Evolutionary conservation across 1,140 invertebrate species (phyloP).

Genomic region (Drosophila repletoides): DNA sequence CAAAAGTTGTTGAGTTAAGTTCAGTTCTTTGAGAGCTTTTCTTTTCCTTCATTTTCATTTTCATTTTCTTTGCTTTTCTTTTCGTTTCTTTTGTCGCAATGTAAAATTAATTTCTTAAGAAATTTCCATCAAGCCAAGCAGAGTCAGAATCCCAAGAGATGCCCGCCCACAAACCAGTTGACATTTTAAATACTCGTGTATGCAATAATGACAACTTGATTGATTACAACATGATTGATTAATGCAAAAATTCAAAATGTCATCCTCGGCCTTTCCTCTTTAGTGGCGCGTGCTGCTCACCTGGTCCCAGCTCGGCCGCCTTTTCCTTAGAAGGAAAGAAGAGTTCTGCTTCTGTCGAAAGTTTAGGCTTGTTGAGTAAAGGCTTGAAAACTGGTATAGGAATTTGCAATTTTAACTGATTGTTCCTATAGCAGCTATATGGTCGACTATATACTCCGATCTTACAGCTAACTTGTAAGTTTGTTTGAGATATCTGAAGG

Average conservation of each 20-base stretch:
- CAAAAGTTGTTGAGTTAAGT: constrained; percentile 8
- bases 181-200: constrained; percentile 42
- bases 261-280: not conserved
- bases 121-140: constrained; percentile 3
- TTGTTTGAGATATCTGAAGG: too few species aligned
- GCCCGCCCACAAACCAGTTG: constrained; percentile 18
- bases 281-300: too few species aligned
- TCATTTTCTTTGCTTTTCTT: not conserved
- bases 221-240: constrained; percentile 55
- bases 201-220: constrained; percentile 36
- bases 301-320: too few species aligned
- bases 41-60: not conserved
- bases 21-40: constrained; percentile 16
- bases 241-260: constrained; percentile 9
- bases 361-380: too few species aligned
- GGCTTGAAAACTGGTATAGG: too few species aligned
- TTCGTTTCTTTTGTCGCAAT: not conserved
- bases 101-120: constrained; percentile 20
- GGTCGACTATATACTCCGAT: too few species aligned
- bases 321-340: too few species aligned
- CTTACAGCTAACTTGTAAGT: too few species aligned
- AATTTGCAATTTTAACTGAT: too few species aligned
- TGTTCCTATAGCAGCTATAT: too few species aligned
- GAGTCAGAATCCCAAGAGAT: not conserved
- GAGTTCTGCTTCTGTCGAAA: too few species aligned